phyloP scores from a whole-genome alignment of 2,113 vertebrate genomes.

The Cyprinodon brontotheroides region DNA sequence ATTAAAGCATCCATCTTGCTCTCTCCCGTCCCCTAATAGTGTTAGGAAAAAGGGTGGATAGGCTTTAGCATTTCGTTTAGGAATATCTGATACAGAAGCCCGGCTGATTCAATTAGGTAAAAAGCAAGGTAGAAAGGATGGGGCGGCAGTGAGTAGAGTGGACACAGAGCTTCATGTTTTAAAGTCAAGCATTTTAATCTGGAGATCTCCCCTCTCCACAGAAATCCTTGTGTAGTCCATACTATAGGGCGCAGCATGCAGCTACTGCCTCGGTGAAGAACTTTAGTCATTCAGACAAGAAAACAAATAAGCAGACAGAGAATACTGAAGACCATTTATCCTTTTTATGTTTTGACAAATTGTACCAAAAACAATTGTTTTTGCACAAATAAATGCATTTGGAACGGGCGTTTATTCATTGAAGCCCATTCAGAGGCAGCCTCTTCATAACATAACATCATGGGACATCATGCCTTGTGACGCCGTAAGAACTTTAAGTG shows the following conservation, averaged over 20 bases:
- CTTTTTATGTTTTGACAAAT: not conserved
- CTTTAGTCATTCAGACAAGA: slow-evolving; percentile 3
- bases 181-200: slow-evolving; percentile 55
- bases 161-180: slow-evolving; percentile 41
- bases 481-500: no score
- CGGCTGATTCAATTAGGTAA: slow-evolving; percentile 80
- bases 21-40: slow-evolving; percentile 72
- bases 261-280: slow-evolving; percentile 19
- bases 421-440: no score
- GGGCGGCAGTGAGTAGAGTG: slow-evolving; percentile 33
- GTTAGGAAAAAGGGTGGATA: slow-evolving; percentile 78
- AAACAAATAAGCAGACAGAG: not conserved
- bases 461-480: no score
- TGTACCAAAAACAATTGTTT: not conserved
- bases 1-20: slow-evolving; percentile 79
- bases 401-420: no score
- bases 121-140: slow-evolving; percentile 68
- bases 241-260: slow-evolving; percentile 29
- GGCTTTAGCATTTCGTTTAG: slow-evolving; percentile 79
- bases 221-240: slow-evolving; percentile 42
- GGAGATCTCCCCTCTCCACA: slow-evolving; percentile 9
- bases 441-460: no score
- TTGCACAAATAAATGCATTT: no score
- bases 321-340: not conserved
- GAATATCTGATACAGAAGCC: slow-evolving; percentile 78